Conservation (phyloP, 2,113 vertebrate species). For the Suricata suricatta region DNA sequence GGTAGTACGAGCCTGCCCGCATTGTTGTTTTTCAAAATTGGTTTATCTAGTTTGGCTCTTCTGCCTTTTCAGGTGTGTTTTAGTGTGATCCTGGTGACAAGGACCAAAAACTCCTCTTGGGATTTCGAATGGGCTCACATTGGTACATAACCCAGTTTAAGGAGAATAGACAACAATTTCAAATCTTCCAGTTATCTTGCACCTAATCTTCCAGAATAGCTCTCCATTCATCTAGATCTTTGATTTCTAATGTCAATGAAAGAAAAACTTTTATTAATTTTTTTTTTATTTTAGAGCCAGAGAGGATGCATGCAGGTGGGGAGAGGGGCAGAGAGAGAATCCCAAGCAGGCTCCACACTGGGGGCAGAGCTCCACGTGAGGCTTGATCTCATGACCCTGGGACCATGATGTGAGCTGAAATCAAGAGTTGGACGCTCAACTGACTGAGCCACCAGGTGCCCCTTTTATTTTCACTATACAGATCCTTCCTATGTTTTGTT, state of each 20-base stretch:
- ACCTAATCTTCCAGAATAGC: not conserved
- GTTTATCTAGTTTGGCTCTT: too few species aligned
- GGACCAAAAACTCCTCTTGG: not conserved
- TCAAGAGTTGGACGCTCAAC: too few species aligned
- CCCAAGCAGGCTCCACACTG: too few species aligned
- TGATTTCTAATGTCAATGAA: not conserved
- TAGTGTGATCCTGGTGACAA: not conserved
- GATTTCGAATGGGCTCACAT: not conserved
- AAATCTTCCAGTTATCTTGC: too few species aligned
- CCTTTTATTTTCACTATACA: not conserved
- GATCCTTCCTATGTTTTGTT: not conserved
- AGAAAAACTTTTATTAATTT: not conserved
- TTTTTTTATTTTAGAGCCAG: too few species aligned
- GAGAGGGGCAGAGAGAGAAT: too few species aligned
- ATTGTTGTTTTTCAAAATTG: not conserved
- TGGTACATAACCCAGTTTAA: rapidly evolving
- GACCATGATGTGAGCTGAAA: too few species aligned
- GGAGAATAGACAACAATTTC: not conserved
- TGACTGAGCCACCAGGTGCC: too few species aligned
- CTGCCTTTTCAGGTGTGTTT: not conserved
- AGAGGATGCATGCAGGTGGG: too few species aligned
- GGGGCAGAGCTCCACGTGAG: too few species aligned
- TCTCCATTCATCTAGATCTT: not conserved
- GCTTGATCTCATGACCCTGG: too few species aligned
- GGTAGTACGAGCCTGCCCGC: not conserved